Base-by-base conservation (phyloP, 2,113 vertebrate species). In the Athene cunicularia region DNA sequence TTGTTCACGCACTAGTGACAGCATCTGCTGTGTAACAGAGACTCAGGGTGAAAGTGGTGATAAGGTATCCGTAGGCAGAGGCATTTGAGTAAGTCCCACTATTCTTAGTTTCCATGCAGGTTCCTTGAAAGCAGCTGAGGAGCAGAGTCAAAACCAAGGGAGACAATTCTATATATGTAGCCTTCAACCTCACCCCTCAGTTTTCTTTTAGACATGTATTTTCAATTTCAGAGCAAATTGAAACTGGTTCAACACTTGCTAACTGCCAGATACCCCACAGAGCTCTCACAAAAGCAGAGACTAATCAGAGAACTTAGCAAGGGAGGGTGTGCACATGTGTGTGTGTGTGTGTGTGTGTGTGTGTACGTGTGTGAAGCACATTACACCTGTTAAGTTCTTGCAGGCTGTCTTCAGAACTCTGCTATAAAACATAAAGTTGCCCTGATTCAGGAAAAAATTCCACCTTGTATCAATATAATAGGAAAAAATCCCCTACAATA, bases 241-340 rank as follows among this genome's bases (percentile, higher is more conserved):
- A 91, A 80, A 75, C 14, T 45, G 41, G 56, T 53, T 43, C 58
- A 53, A 79, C 64, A 68, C 39, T n/a, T 94, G 52, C 43, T 93
- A 79, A 88, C 45, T 80, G 77, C n/a, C 64, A 70, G 73, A 16
- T 28, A 77, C 63, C 80, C 63, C 60, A 55, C 26, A 83, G 95
- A 72, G 58, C 53, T 83, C 66, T 66, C 74, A 41, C 79, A 76
- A 88, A 95, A 76, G 0, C 50, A 55, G 90, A 63, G 52, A n/a
- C 52, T 91, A 35, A 72, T 64, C 28, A 68, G 27, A 39, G 53
- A 68, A 26, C 24, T 41, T 23, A 14, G 70, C 37, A 30, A 43
- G 37, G 43, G 12, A 64, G 52, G 0, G 0, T 8, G 22, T 37
- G 14, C 9, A 26, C n/a, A 10, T 37, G 47, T 41, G 12, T 45